Evolutionary conservation across 2,888 invertebrate species (phyloP), one percentile per base, ranked within the genome.

Genomic region (Bombyx huttoni): DNA sequence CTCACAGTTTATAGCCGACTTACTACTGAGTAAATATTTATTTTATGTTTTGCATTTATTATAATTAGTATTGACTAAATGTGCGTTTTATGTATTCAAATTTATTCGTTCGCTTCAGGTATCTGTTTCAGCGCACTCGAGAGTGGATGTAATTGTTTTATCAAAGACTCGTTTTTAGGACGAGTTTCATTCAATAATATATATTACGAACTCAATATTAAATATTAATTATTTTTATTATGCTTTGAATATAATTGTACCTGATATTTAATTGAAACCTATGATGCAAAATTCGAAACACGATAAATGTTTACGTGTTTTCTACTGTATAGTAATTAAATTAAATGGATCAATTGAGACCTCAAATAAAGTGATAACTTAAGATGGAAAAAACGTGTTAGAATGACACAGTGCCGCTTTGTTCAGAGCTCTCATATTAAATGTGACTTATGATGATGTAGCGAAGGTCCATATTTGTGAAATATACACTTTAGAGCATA

Each of bases 361-460:
- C 49, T 52, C 58, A 63, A 67, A 64, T 67, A 69, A 61, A 70
- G 61, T 64, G 59, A 68, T 75, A 72, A 76, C 74, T 74, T 65
- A 61, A 65, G 58, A 57, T 59, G 60, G 72, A 76, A 78, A 75
- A 76, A 75, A 70, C 71, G 68, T 68, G 64, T 74, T 70, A 77
- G 68, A 72, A 73, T 76, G 73, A 64, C 67, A 66, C 72, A 63
- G 64, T 69, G 70, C 62, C 61, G 64, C 61, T 64, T 61, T 60
- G 52, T 49, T 48, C 46, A 35, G 24, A 34, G 24, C 12, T 24
- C 45, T 47, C 53, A 56, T 55, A 57, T 57, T 35, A 77, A 60
- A 68, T 58, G 46, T 57, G 54, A 60, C 72, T 67, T 78, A 71
- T 60, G 46, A 24, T 51, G 53, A 56, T 50, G 13, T 12, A 12